Conservation (phyloP, 2,888 invertebrate species). For the Drosophila emarginata region DNA sequence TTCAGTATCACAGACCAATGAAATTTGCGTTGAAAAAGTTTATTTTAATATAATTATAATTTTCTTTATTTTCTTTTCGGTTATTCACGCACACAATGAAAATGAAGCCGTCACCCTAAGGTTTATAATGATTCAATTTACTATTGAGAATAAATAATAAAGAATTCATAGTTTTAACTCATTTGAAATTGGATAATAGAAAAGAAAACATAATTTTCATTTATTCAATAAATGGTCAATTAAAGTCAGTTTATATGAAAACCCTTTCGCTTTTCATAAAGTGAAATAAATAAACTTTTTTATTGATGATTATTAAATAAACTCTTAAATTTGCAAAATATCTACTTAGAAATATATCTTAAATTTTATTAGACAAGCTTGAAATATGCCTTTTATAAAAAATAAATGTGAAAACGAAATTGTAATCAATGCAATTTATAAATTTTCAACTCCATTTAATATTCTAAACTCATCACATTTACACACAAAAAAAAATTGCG, state of each 20-base stretch:
- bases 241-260: no score
- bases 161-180: no score
- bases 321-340: no score
- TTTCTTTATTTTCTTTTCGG: conserved; percentile 3
- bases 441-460: conserved; percentile 3
- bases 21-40: conserved; percentile 60
- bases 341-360: not conserved
- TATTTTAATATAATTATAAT: conserved; percentile 33
- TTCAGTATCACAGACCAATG: conserved; percentile 82
- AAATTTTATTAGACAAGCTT: not conserved
- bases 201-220: no score
- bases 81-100: conserved; percentile 12
- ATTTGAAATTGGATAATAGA: no score
- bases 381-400: not conserved
- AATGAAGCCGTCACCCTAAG: conserved; percentile 5
- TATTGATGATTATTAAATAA: not conserved
- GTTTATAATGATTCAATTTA: not conserved
- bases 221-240: not conserved
- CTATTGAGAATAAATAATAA: conserved; percentile 13
- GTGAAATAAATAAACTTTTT: not conserved
- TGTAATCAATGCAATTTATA: conserved; percentile 6
- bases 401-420: not conserved
- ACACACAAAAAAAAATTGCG: not conserved
- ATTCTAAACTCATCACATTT: conserved; percentile 1
- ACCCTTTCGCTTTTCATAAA: no score